A percentile compares a stretch with the other conserved stretches of the same genome.
Evolutionary conservation across 2,113 vertebrate genomes (phyloP).

Genomic region (Paratilapia polleni): DNA sequence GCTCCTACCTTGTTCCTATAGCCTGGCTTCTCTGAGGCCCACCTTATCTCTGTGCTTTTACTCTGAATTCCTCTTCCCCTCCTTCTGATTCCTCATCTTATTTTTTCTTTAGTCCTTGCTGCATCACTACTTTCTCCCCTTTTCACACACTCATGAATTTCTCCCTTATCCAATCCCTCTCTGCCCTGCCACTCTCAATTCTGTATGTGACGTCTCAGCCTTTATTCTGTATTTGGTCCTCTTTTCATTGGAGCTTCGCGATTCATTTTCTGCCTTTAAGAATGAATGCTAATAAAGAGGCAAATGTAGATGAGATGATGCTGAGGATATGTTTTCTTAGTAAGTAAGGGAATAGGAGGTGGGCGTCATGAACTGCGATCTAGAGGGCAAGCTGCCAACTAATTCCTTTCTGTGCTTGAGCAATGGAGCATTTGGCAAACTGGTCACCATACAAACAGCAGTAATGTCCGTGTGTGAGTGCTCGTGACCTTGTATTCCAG

Average conservation of each 20-base stretch:
- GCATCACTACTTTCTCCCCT: not conserved
- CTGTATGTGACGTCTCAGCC: conserved; percentile 12
- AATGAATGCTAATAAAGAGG: conserved; percentile 39
- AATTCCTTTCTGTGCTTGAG: conserved; percentile 51
- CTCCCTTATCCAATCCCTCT: conserved; percentile 23
- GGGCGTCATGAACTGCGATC: conserved; percentile 28
- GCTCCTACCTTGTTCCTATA: not conserved
- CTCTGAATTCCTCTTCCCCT: conserved; percentile 13
- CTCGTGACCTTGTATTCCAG: not conserved
- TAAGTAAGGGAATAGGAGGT: conserved; percentile 18
- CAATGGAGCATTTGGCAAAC: conserved; percentile 50
- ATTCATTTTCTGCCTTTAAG: conserved; percentile 29
- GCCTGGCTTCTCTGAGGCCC: conserved; percentile 18
- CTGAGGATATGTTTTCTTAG: conserved; percentile 26
- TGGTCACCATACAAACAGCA: conserved; percentile 27
- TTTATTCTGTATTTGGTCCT: conserved; percentile 16
- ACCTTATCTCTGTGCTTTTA: not conserved
- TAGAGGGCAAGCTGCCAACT: conserved; percentile 48
- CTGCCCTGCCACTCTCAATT: not conserved
- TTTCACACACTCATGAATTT: conserved; percentile 44
- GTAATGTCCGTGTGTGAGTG: not conserved
- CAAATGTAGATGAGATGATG: conserved; percentile 39
- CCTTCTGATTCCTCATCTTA: conserved; percentile 36
- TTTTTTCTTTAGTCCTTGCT: conserved; percentile 11
- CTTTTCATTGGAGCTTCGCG: conserved; percentile 5